Evolutionary conservation across 2,888 invertebrate genomes (phyloP).

Genomic region (Caenorhabditis sinica): DNA sequence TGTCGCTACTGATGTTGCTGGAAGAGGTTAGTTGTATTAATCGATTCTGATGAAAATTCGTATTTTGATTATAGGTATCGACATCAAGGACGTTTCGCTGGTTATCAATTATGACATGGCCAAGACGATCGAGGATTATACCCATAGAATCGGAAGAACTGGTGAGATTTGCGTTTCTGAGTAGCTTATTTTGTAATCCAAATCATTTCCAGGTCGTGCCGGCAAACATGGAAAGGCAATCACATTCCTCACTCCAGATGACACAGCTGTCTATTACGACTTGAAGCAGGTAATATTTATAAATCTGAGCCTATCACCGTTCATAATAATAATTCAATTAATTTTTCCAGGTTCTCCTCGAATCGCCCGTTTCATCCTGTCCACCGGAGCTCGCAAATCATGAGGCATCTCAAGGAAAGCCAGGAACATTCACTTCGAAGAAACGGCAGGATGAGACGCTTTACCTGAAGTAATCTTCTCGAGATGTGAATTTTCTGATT

Average conservation of each 20-base stretch:
- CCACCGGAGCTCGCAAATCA: slow-evolving; percentile 94
- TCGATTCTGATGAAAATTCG: not conserved
- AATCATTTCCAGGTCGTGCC: slow-evolving; percentile 90
- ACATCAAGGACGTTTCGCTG: slow-evolving; percentile 98
- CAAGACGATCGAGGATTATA: slow-evolving; percentile 93
- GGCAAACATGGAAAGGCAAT: slow-evolving; percentile 97
- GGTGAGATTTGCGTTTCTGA: slow-evolving; percentile 87
- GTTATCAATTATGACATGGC: slow-evolving; percentile 99
- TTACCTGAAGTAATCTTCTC: slow-evolving; percentile 54
- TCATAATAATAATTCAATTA: not conserved
- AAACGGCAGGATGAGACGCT: slow-evolving; percentile 86
- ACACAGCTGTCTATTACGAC: slow-evolving; percentile 95
- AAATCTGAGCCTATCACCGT: not conserved
- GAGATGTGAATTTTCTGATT: slow-evolving; percentile 2
- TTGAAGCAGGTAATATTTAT: slow-evolving; percentile 91
- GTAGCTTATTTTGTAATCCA: too few relatives aligned
- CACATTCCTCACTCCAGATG: slow-evolving; percentile 97
- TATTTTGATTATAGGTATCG: slow-evolving; percentile 89
- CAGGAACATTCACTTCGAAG: slow-evolving; percentile 93
- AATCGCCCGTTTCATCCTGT: slow-evolving; percentile 81
- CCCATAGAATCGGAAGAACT: slow-evolving; percentile 96
- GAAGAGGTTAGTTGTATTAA: slow-evolving; percentile 87
- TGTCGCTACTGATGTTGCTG: slow-evolving; percentile 99
- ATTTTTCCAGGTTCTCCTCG: slow-evolving; percentile 69
- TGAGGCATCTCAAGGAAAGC: slow-evolving; percentile 98